Percentiles rank a stretch among this genome's conserved stretches.
These are phyloP conservation scores for Brachionus plicatilis DNA, from an alignment of 1,140 invertebrate genomes.

Conservation along the genomic window DNA sequence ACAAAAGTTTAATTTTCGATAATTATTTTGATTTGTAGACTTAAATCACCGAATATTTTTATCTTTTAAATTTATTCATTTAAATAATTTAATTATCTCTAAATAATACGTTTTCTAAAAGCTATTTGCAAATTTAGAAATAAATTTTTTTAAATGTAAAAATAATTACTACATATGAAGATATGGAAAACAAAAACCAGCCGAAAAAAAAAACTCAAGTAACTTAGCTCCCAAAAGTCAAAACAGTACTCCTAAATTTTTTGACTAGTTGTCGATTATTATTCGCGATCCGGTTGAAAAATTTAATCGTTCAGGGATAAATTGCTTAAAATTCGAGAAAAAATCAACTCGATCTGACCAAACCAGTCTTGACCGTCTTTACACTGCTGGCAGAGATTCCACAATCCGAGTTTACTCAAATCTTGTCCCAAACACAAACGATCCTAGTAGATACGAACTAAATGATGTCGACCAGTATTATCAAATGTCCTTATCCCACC, in stretches of 20 bases:
- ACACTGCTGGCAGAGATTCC: slow-evolving; percentile 94
- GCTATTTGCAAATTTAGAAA: not conserved
- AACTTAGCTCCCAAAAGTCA: not conserved
- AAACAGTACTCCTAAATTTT: not conserved
- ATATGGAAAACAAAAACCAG: slow-evolving; percentile 7
- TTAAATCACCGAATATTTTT: not conserved
- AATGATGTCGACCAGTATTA: slow-evolving; percentile 66
- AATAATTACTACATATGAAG: not conserved
- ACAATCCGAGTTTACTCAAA: slow-evolving; percentile 71
- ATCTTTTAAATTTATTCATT: not conserved
- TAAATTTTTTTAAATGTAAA: not conserved
- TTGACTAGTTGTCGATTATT: slow-evolving; percentile 84
- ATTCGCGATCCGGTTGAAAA: slow-evolving; percentile 91
- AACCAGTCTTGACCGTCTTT: slow-evolving; percentile 65
- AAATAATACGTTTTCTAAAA: not conserved
- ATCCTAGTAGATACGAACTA: not conserved
- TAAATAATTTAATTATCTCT: not conserved
- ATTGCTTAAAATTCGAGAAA: slow-evolving; percentile 87
- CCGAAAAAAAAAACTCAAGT: slow-evolving; percentile 34
- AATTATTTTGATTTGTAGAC: not conserved
- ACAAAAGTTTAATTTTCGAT: not conserved
- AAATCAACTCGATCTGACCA: slow-evolving; percentile 58
- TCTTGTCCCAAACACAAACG: not conserved
- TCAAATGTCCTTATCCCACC: slow-evolving; percentile 81
- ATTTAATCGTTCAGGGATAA: slow-evolving; percentile 87